Evolutionary conservation across 1,140 invertebrate species (phyloP), one percentile per base, ranked within the genome.

Genomic region (Oryzaephilus surinamensis): DNA sequence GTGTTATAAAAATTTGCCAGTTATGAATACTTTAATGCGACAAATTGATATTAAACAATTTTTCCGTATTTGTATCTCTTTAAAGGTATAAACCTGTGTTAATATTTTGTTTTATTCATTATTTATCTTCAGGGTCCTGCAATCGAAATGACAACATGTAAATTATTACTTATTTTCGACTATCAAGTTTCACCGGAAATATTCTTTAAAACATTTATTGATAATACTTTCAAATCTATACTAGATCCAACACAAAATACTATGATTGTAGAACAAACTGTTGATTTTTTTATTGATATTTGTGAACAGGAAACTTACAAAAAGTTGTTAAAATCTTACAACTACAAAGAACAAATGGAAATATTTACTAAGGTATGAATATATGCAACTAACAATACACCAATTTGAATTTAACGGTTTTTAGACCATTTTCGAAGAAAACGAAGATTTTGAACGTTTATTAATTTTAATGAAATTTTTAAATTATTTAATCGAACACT

Each of bases 1-100:
- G 10, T 81, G 77, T 52, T 76, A 79, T 47, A 77, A 76, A 45
- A 81, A 81, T 61, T 52, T 76, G 35, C 72, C 76, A 4, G 75
- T 73, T 1, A 66, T 79, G 16, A 77, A 79, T 48, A 71, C 71
- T 1, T 60, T 81, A 3, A 73, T 77, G 64, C 66, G 71, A 33
- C 71, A 66, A 24, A 68, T 80, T 0, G 72, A 81, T 51, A 72
- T 71, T 3, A 80, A 79, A 60, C 63, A 67, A 19, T 70, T 76
- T 44, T 43, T 74, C 7, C 60, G 63, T 19, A 71, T 68, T 42
- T 61, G 79, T 23, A 60, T 78, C 7, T 71, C 63, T 37, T 60
- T 77, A 47, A 67, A 72, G 61, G 70, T 72, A 47, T 38, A 43
- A 48, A 28, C 40, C 57, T 11, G 11, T 18, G 28, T 27, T 43